Percentiles rank a stretch among this genome's conserved stretches.
Evolutionary conservation across 2,797 vertebrate genomes (phyloP).

Genomic region (Iguana delicatissima): DNA sequence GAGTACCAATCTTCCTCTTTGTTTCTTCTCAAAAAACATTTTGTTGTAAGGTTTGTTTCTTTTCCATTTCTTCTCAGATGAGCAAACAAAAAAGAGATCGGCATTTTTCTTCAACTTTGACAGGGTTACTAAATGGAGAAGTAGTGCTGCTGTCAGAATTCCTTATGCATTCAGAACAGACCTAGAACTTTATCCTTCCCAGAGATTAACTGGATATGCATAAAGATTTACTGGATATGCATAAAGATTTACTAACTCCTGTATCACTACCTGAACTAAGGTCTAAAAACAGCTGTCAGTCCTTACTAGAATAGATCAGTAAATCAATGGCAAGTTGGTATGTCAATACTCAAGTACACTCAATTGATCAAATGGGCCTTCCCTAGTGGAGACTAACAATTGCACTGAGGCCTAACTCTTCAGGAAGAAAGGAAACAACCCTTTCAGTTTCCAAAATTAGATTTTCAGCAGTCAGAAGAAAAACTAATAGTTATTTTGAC

Average conservation of each 20-base stretch:
- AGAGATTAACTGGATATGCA: not conserved
- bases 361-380: too few species aligned
- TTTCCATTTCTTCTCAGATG: constrained; percentile 29
- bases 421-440: not conserved
- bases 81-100: not conserved
- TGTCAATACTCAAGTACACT: too few species aligned
- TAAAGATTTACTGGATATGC: not conserved
- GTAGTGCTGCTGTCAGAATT: not conserved
- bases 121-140: not conserved
- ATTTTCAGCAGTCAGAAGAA: not conserved
- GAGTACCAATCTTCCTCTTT: constrained; percentile 13
- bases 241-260: not conserved
- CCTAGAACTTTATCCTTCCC: not conserved
- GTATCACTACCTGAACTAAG: not conserved
- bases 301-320: too few species aligned
- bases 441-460: not conserved
- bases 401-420: not conserved
- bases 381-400: too few species aligned
- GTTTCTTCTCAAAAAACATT: constrained; percentile 38
- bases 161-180: constrained; percentile 22
- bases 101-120: not conserved
- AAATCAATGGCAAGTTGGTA: too few species aligned
- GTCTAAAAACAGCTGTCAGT: too few species aligned
- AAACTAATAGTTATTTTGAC: too few species aligned
- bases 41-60: constrained; percentile 16